Evolutionary conservation across 1,140 invertebrate species (phyloP).

Genomic region (Listronotus oregonensis): DNA sequence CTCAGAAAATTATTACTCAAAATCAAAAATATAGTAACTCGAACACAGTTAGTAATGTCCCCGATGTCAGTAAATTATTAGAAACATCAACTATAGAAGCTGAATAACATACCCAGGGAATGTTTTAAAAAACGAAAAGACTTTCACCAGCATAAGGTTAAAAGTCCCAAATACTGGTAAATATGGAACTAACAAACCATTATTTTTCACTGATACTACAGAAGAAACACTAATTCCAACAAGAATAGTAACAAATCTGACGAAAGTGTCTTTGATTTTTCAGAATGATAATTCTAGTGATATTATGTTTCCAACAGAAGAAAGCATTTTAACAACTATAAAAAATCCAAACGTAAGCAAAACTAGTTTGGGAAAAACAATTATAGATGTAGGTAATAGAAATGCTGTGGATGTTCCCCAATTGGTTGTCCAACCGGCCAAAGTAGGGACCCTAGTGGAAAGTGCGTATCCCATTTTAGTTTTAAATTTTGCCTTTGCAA

Average conservation of each 20-base stretch:
- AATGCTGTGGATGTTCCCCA: conserved; percentile 22
- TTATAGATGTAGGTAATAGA: conserved; percentile 10
- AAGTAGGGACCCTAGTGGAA: conserved; percentile 5
- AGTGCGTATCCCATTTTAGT: background rate
- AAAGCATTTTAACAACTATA: background rate
- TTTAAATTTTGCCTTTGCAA: no score
- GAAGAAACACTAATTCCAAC: no score
- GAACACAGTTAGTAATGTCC: background rate
- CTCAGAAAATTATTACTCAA: background rate
- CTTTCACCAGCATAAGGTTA: no score
- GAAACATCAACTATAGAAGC: no score
- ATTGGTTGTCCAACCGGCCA: conserved; percentile 8
- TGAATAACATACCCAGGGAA: no score
- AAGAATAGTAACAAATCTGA: background rate
- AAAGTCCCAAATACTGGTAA: no score
- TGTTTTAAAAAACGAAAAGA: no score
- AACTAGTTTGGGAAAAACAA: conserved; percentile 1
- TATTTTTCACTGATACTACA: no score
- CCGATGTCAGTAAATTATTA: no score
- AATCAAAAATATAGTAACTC: no score
- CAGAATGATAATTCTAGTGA: background rate
- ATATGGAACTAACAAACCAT: no score
- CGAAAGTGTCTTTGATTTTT: no score
- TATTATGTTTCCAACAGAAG: background rate
- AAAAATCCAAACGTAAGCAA: background rate